A percentile compares a stretch with the other conserved stretches of the same genome.
Conservation (phyloP, 2,888 invertebrate species). For the Nemoura dubitans region DNA sequence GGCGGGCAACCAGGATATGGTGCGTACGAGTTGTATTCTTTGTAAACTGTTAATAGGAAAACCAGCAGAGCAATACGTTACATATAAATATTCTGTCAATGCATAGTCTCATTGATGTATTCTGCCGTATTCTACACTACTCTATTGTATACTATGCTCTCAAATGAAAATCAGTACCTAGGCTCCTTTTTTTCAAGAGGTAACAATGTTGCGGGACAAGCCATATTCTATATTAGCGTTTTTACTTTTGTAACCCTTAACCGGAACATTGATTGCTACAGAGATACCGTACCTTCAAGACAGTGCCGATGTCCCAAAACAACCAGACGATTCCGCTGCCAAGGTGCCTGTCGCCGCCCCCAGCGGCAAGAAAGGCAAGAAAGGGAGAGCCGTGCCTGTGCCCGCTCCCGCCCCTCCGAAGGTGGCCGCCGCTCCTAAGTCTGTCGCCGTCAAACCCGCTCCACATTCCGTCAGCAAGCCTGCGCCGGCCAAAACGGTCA, state of each 20-base stretch:
- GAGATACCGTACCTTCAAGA: neutral
- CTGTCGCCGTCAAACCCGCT: conserved; percentile 27
- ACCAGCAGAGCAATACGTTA: too few species aligned
- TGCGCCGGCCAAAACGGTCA: conserved; percentile 13
- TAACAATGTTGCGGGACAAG: too few species aligned
- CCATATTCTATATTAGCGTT: too few species aligned
- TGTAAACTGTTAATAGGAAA: too few species aligned
- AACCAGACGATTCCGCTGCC: neutral
- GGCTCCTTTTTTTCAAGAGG: too few species aligned
- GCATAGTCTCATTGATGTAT: too few species aligned
- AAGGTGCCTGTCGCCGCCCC: conserved; percentile 32
- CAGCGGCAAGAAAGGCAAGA: conserved; percentile 52
- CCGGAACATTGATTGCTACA: too few species aligned
- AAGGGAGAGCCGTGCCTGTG: conserved; percentile 31
- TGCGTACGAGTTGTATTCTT: conserved; percentile 27
- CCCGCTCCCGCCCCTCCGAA: neutral
- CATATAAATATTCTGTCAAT: too few species aligned
- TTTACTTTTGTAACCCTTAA: too few species aligned
- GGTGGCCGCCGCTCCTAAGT: conserved; percentile 22
- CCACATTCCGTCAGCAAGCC: conserved; percentile 48
- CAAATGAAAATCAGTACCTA: too few species aligned
- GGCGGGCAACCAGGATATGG: conserved; percentile 60
- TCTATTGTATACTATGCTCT: too few species aligned
- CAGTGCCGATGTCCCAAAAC: neutral
- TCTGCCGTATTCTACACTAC: too few species aligned